These are phyloP conservation scores for Luperina nickerlii DNA, from an alignment of 2,888 invertebrate genomes.

Conservation along the genomic window DNA sequence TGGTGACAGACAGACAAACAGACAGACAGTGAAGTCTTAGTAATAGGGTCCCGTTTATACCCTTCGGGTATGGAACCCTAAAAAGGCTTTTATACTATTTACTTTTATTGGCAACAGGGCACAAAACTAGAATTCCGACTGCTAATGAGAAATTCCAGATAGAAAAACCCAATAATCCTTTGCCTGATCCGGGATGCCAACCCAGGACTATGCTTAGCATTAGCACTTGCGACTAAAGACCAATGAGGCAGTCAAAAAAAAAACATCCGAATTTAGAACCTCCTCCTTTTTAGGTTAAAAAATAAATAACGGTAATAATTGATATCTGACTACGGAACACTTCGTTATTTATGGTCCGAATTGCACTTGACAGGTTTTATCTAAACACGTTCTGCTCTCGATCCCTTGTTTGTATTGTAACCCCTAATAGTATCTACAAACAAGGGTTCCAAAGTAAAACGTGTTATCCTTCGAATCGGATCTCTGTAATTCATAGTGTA, in stretches of 20 bases:
- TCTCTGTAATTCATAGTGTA: constrained; percentile 58
- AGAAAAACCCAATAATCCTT: not conserved
- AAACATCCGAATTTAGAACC: too few relatives aligned
- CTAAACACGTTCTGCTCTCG: constrained; percentile 37
- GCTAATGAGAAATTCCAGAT: not conserved
- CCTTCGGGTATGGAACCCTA: too few relatives aligned
- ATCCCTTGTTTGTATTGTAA: constrained; percentile 49
- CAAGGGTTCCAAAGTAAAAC: too few relatives aligned
- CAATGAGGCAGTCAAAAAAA: not conserved
- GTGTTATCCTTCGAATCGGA: constrained; percentile 59
- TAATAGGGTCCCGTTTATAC: too few relatives aligned
- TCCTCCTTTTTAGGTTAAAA: too few relatives aligned
- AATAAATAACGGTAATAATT: not conserved
- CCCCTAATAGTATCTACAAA: too few relatives aligned
- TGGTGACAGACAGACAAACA: too few relatives aligned
- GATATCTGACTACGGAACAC: constrained; percentile 33
- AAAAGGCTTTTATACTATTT: not conserved
- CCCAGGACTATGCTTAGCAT: not conserved
- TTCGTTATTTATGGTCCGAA: not conserved
- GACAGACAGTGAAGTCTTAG: too few relatives aligned
- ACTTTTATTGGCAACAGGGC: not conserved
- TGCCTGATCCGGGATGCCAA: not conserved
- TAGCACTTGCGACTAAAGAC: not conserved
- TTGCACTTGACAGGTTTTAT: constrained; percentile 28
- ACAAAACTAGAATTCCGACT: not conserved